phyloP scores from a whole-genome alignment of 2,888 invertebrate species.

The Malthinus seriepunctatus region DNA sequence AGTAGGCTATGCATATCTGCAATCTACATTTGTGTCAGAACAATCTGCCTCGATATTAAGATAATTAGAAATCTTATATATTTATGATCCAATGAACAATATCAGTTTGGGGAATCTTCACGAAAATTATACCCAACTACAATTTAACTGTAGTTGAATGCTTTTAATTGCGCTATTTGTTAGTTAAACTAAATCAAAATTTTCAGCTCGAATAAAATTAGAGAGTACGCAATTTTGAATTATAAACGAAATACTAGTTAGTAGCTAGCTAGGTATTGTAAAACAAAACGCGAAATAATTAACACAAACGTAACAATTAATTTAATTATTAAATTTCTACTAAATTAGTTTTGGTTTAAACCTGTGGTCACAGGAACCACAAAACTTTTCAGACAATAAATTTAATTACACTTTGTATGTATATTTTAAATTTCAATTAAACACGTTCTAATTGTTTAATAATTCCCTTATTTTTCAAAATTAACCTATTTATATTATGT shows the following conservation, averaged over 20 bases:
- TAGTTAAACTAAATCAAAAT: neutral
- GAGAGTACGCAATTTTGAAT: no score
- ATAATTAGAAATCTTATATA: constrained; percentile 28
- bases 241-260: no score
- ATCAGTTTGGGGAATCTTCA: constrained; percentile 24
- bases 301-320: constrained; percentile 14
- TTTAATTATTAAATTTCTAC: constrained; percentile 7
- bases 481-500: no score
- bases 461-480: no score
- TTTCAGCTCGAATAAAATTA: no score
- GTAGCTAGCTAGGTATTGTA: no score
- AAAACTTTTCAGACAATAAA: constrained; percentile 10
- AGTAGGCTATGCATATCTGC: constrained; percentile 20
- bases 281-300: constrained; percentile 1
- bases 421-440: no score
- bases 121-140: constrained; percentile 17
- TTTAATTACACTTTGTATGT: constrained; percentile 1
- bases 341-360: constrained; percentile 14
- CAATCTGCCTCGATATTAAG: constrained; percentile 24
- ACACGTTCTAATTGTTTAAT: no score
- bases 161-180: constrained; percentile 3
- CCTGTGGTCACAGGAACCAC: constrained; percentile 9
- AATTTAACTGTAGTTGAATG: constrained; percentile 22
- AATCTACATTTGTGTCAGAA: constrained; percentile 27
- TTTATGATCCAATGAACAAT: constrained; percentile 25